These are phyloP conservation scores for Canis aureus DNA, from an alignment of 2,113 vertebrate genomes.

Conservation along the genomic window DNA sequence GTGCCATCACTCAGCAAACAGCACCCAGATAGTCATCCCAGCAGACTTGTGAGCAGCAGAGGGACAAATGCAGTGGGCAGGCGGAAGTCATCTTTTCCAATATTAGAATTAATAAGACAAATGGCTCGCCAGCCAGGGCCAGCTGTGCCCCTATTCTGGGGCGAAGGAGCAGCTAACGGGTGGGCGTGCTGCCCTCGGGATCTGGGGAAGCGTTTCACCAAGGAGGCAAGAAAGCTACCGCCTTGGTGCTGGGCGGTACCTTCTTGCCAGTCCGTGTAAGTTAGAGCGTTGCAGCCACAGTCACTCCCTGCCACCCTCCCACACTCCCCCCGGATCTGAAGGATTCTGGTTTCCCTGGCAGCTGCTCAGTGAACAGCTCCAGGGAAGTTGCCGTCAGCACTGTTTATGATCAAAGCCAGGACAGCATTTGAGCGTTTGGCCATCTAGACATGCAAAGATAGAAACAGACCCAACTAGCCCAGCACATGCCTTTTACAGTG, in stretches of 20 bases:
- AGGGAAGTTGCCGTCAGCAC: fast-evolving
- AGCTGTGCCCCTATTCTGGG: fast-evolving
- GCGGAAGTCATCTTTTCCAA: background rate
- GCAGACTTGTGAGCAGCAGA: background rate
- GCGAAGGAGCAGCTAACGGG: background rate
- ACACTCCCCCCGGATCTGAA: background rate
- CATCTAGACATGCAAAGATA: no score
- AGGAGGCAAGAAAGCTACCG: fast-evolving
- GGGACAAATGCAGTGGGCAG: fast-evolving
- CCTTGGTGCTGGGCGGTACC: fast-evolving
- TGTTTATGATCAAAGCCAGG: background rate
- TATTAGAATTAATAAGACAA: background rate
- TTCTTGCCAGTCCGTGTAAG: background rate
- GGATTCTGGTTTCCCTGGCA: background rate
- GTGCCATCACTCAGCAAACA: fast-evolving
- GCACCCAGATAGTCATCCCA: fast-evolving
- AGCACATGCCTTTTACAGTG: background rate
- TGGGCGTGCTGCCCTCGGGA: fast-evolving
- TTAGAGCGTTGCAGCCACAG: background rate
- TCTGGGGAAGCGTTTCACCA: fast-evolving
- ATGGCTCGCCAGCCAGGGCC: background rate
- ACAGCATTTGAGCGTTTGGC: background rate
- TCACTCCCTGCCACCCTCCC: background rate
- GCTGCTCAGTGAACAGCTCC: background rate
- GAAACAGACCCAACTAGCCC: background rate